phyloP scores from a whole-genome alignment of 2,113 vertebrate species.

The Spilogale gracilis region DNA sequence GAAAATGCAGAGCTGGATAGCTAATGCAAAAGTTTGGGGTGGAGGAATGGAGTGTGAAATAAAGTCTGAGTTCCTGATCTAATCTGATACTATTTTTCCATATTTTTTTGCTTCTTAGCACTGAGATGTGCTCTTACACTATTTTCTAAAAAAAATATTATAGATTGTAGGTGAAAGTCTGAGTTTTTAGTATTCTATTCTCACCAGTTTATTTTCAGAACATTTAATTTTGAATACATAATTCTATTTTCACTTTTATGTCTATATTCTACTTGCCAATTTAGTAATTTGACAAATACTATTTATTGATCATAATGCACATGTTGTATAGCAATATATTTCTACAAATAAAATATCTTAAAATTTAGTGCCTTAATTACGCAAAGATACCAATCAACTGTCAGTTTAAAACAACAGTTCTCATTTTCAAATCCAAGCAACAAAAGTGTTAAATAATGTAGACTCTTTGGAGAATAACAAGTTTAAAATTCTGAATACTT shows the following conservation, averaged over 20 bases:
- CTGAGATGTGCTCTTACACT: not conserved
- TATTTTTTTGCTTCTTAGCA: not conserved
- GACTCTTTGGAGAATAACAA: not conserved
- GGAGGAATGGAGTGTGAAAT: not conserved
- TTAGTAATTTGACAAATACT: not conserved
- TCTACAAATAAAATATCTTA: not conserved
- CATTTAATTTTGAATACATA: not conserved
- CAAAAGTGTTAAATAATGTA: not conserved
- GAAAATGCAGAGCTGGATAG: not conserved
- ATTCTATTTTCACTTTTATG: not conserved
- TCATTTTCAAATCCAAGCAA: not conserved
- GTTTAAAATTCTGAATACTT: not conserved
- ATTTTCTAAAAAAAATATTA: slow-evolving; percentile 16
- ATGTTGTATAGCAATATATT: not conserved
- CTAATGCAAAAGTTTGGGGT: not conserved
- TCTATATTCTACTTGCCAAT: not conserved
- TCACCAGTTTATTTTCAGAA: not conserved
- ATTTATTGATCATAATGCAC: not conserved
- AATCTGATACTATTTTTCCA: not conserved
- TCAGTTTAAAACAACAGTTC: not conserved
- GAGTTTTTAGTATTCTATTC: not conserved
- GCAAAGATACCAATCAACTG: not conserved
- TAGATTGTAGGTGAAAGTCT: not conserved
- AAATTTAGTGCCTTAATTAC: not conserved
- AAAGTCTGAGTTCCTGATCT: not conserved